Evolutionary conservation across 2,888 invertebrate genomes (phyloP).

Genomic region (Esperia sulphurella): DNA sequence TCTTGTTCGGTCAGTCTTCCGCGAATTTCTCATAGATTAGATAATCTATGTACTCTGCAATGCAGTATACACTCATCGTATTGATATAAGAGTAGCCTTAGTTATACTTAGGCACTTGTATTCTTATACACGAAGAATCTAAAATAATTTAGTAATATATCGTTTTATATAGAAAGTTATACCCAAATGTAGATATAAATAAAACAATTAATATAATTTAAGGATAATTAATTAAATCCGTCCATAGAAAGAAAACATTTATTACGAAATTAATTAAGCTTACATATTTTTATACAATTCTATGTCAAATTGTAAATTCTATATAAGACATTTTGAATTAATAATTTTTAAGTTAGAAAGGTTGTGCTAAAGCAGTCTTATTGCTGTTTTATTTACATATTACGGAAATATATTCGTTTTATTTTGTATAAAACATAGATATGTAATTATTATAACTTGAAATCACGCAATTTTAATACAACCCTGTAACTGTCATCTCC

Average conservation of each 20-base stretch:
- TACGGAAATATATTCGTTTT: slow-evolving; percentile 22
- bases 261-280: slow-evolving; percentile 16
- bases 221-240: slow-evolving; percentile 45
- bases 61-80: neutral
- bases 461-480: slow-evolving; percentile 4
- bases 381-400: slow-evolving; percentile 46
- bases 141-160: slow-evolving; percentile 5
- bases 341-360: slow-evolving; percentile 39
- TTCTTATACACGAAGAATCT: slow-evolving; percentile 12
- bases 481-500: slow-evolving; percentile 11
- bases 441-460: neutral
- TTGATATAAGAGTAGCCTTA: too few relatives aligned
- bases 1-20: too few relatives aligned
- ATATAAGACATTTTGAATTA: slow-evolving; percentile 20
- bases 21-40: neutral
- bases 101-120: slow-evolving; percentile 3
- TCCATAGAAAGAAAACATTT: slow-evolving; percentile 27
- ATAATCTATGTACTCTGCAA: neutral
- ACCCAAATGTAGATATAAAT: slow-evolving; percentile 70
- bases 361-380: slow-evolving; percentile 68
- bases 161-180: slow-evolving; percentile 28
- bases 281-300: slow-evolving; percentile 20
- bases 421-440: slow-evolving; percentile 28
- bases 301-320: slow-evolving; percentile 24
- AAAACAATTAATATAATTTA: slow-evolving; percentile 20